These are phyloP conservation scores for Sesia bembeciformis DNA, from an alignment of 2,888 invertebrate species.

Conservation along the genomic window DNA sequence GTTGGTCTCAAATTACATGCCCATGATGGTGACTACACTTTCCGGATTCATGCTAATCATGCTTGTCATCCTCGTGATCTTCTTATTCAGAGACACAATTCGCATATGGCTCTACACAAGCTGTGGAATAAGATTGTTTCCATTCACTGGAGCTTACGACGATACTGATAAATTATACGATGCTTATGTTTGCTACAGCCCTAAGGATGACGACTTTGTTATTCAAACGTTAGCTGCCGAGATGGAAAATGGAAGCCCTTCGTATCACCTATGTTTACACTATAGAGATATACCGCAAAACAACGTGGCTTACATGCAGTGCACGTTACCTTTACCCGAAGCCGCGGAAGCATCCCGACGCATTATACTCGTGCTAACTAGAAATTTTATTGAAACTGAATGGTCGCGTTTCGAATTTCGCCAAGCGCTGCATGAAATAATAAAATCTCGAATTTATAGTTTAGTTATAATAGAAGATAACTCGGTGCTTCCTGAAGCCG, in stretches of 20 bases:
- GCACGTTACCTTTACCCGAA: constrained; percentile 84
- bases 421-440: constrained; percentile 89
- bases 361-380: constrained; percentile 88
- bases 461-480: constrained; percentile 91
- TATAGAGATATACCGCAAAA: constrained; percentile 88
- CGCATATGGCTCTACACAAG: constrained; percentile 91
- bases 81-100: constrained; percentile 89
- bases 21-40: constrained; percentile 85
- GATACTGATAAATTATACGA: constrained; percentile 93
- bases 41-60: constrained; percentile 84
- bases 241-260: constrained; percentile 86
- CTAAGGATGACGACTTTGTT: constrained; percentile 93
- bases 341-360: constrained; percentile 92
- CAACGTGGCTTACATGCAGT: constrained; percentile 79
- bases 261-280: constrained; percentile 89
- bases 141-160: constrained; percentile 80
- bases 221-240: constrained; percentile 89
- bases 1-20: constrained; percentile 88
- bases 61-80: constrained; percentile 83
- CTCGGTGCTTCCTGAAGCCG: constrained; percentile 84
- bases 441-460: constrained; percentile 87
- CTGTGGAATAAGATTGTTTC: constrained; percentile 88
- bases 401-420: constrained; percentile 94
- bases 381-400: constrained; percentile 92
- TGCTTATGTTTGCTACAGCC: constrained; percentile 94